Conservation (phyloP, 2,888 invertebrate genomes). For the Tineola bisselliella region DNA sequence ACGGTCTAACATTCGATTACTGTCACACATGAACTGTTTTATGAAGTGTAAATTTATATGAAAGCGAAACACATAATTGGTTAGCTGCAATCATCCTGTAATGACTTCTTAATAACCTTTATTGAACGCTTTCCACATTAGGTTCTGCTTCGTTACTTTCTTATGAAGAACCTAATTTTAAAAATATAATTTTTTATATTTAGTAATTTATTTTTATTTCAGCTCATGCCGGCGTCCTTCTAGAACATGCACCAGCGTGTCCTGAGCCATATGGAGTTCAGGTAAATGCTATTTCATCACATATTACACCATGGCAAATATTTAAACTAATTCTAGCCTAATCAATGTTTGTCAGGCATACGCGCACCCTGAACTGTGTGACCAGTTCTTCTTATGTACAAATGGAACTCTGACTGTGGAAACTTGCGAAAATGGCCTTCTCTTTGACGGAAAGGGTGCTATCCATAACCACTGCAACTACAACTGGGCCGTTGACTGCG, state of each 20-base stretch:
- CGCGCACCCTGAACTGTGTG: conserved; percentile 87
- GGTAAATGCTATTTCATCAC: conserved; percentile 28
- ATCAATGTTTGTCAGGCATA: conserved; percentile 69
- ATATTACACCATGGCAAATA: no score
- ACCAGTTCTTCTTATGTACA: conserved; percentile 90
- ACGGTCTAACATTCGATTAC: conserved; percentile 27
- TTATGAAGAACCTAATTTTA: not conserved
- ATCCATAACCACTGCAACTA: conserved; percentile 95
- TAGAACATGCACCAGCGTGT: conserved; percentile 76
- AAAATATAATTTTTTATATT: not conserved
- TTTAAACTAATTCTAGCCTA: not conserved
- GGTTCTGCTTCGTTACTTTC: not conserved
- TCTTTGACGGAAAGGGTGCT: conserved; percentile 90
- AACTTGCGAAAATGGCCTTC: conserved; percentile 89
- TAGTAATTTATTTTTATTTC: conserved; percentile 25
- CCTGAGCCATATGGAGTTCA: conserved; percentile 83
- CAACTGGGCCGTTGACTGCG: conserved; percentile 92
- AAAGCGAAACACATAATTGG: conserved; percentile 37
- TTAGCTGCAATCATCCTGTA: conserved; percentile 22
- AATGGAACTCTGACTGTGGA: conserved; percentile 91
- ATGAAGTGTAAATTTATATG: conserved; percentile 29
- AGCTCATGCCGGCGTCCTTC: conserved; percentile 71
- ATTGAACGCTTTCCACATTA: not conserved
- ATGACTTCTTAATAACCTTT: conserved; percentile 20
- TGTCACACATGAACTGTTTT: conserved; percentile 7